A percentile compares a stretch with the other conserved stretches of the same genome.
These are phyloP conservation scores for Gastrophryne carolinensis DNA, from an alignment of 2,797 vertebrate genomes.

Conservation along the genomic window DNA sequence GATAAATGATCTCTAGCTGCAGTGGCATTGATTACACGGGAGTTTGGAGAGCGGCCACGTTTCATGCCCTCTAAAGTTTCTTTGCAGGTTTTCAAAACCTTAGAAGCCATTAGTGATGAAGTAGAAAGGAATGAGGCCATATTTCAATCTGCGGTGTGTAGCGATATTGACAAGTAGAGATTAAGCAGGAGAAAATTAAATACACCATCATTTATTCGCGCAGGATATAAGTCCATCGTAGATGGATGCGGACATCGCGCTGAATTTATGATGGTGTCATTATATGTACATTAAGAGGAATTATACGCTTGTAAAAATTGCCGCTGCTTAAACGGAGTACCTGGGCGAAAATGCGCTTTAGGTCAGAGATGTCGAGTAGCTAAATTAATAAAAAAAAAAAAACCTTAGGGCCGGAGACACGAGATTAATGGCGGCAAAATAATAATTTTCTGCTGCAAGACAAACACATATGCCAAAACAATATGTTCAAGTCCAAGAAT, in stretches of 20 bases:
- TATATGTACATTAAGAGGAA: conserved; percentile 50
- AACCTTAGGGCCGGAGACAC: conserved; percentile 32
- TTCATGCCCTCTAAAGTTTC: conserved; percentile 38
- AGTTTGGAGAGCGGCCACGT: background rate
- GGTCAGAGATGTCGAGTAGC: background rate
- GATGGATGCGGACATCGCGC: conserved; percentile 38
- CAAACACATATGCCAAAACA: background rate
- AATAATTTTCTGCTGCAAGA: conserved; percentile 23
- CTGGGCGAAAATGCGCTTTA: conserved; percentile 18
- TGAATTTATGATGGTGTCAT: conserved; percentile 47
- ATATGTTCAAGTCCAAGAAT: no score
- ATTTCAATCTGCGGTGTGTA: conserved; percentile 52
- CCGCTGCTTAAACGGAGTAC: conserved; percentile 35
- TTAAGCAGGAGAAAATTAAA: conserved; percentile 47
- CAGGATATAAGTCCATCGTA: conserved; percentile 35
- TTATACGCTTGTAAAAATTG: conserved; percentile 49
- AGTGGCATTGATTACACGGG: background rate
- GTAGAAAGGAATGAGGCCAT: conserved; percentile 18
- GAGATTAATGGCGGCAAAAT: conserved; percentile 28
- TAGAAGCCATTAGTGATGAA: conserved; percentile 41
- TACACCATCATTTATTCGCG: conserved; percentile 43
- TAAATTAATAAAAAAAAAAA: conserved; percentile 36
- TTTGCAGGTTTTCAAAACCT: conserved; percentile 15
- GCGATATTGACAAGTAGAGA: conserved; percentile 45
- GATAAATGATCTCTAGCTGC: no score